These are phyloP conservation scores for Papilio demoleus DNA, from an alignment of 2,888 invertebrate genomes.

Conservation along the genomic window DNA sequence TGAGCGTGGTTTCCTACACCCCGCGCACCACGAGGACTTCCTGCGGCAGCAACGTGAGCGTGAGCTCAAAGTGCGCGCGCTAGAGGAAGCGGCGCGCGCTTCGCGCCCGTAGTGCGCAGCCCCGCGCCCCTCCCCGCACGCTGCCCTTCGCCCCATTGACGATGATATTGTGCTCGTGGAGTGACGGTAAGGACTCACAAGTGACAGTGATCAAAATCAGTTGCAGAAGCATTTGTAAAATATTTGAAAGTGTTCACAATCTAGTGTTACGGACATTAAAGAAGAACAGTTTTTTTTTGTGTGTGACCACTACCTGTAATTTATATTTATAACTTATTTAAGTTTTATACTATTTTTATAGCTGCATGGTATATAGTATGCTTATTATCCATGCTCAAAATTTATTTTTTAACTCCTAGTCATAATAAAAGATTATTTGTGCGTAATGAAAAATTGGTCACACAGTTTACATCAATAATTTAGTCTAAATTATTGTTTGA, in stretches of 20 bases:
- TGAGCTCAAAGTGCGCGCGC: conserved; percentile 92
- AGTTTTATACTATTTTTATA: conserved; percentile 76
- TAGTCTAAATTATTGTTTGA: conserved; percentile 69
- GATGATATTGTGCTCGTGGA: conserved; percentile 54
- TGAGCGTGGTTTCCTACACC: conserved; percentile 87
- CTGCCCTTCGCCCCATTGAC: conserved; percentile 48
- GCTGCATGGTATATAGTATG: conserved; percentile 79
- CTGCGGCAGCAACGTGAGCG: conserved; percentile 91
- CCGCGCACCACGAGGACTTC: conserved; percentile 81
- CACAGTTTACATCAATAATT: conserved; percentile 61
- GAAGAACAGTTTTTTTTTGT: conserved; percentile 49
- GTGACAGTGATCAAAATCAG: conserved; percentile 44
- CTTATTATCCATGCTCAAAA: conserved; percentile 83
- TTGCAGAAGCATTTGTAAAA: conserved; percentile 47
- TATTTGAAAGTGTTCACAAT: conserved; percentile 56
- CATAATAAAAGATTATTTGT: conserved; percentile 77
- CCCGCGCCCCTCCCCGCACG: conserved; percentile 46
- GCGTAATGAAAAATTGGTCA: conserved; percentile 59
- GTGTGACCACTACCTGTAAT: conserved; percentile 73
- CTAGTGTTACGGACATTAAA: conserved; percentile 52
- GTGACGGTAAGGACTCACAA: conserved; percentile 47
- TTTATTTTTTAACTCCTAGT: conserved; percentile 81
- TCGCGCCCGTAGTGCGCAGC: conserved; percentile 70
- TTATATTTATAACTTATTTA: conserved; percentile 75
- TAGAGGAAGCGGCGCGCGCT: conserved; percentile 92